Conservation (phyloP, 2,888 invertebrate species). For the Ecliptopera silaceata region DNA sequence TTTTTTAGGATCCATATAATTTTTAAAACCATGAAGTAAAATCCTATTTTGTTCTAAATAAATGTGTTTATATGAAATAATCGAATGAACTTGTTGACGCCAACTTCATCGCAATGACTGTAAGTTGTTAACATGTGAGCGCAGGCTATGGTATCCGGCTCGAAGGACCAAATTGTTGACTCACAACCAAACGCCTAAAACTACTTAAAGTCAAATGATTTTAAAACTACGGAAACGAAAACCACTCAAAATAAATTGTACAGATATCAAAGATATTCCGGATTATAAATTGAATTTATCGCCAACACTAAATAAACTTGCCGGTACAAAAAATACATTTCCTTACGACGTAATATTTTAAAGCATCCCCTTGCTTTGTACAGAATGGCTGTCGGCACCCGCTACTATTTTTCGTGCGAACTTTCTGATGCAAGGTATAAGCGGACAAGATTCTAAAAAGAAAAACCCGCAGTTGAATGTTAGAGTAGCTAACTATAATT, state of each 20-base stretch:
- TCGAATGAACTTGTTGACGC: too few relatives aligned
- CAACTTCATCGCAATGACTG: too few relatives aligned
- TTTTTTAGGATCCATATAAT: too few relatives aligned
- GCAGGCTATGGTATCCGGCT: too few relatives aligned
- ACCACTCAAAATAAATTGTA: neutral
- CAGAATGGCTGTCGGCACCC: slow-evolving; percentile 80
- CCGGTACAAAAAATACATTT: slow-evolving; percentile 70
- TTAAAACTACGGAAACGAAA: neutral
- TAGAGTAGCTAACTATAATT: too few relatives aligned
- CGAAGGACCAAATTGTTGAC: too few relatives aligned
- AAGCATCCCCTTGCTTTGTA: slow-evolving; percentile 74
- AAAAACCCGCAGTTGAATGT: too few relatives aligned
- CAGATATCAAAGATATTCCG: slow-evolving; percentile 38
- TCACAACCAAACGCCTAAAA: neutral
- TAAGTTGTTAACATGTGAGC: too few relatives aligned
- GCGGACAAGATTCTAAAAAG: slow-evolving; percentile 1
- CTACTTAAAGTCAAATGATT: neutral
- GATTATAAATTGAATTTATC: slow-evolving; percentile 64
- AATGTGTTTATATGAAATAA: too few relatives aligned
- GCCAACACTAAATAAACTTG: slow-evolving; percentile 52
- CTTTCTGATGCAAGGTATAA: slow-evolving; percentile 41
- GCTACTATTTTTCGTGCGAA: slow-evolving; percentile 71
- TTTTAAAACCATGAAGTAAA: too few relatives aligned
- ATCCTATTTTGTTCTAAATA: too few relatives aligned
- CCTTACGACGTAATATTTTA: slow-evolving; percentile 77